Percentiles rank a stretch among this genome's conserved stretches.
Conservation (phyloP, 2,797 vertebrate species). For the Ceyx erithaca region DNA sequence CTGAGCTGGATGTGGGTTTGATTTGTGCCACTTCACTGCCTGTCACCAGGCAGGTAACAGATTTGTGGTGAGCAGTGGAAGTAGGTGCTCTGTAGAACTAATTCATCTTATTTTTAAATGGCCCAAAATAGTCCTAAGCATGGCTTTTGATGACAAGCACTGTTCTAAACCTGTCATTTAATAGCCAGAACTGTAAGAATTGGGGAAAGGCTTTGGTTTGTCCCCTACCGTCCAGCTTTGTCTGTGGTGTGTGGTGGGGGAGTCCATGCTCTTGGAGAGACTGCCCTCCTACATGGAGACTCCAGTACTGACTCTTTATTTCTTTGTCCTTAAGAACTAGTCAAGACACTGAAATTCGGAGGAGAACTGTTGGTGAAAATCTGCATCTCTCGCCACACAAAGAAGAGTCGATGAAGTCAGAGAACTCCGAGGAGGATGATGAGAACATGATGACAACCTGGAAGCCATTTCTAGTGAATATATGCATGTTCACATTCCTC, state of each 20-base stretch:
- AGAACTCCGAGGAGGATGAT: conserved; percentile 59
- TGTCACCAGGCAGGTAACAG: not conserved
- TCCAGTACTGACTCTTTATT: not conserved
- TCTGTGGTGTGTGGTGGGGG: not conserved
- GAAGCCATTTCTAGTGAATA: conserved; percentile 88
- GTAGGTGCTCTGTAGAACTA: not conserved
- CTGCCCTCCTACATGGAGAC: not conserved
- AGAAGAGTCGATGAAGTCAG: conserved; percentile 44
- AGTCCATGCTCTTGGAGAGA: not conserved
- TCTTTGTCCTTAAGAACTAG: conserved; percentile 75
- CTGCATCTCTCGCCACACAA: conserved; percentile 11
- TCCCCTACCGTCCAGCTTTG: not conserved
- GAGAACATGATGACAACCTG: conserved; percentile 77
- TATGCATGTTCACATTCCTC: conserved; percentile 91
- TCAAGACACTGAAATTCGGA: conserved; percentile 83
- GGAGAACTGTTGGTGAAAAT: conserved; percentile 75
- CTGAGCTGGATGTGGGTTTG: not conserved
- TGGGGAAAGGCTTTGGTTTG: not conserved
- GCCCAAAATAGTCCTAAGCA: not conserved
- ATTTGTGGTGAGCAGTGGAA: not conserved
- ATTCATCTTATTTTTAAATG: not conserved
- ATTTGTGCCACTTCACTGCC: not conserved
- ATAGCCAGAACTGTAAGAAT: not conserved
- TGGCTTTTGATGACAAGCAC: not conserved
- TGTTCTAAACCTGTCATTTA: not conserved